phyloP scores from a whole-genome alignment of 2,113 vertebrate genomes.

The human region DNA sequence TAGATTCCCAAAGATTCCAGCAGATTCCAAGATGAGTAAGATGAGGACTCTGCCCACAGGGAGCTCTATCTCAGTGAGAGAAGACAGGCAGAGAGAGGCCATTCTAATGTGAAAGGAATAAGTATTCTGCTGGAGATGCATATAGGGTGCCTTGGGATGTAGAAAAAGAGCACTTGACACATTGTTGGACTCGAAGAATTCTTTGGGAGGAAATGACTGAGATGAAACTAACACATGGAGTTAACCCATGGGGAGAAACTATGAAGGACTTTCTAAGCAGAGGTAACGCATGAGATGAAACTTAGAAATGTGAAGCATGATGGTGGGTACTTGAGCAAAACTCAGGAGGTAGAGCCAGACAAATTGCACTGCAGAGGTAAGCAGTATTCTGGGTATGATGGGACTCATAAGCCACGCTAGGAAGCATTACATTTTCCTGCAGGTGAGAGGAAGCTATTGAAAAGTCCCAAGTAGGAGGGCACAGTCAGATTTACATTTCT shows the following conservation, averaged over 20 bases:
- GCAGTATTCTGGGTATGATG: background rate
- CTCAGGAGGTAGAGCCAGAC: background rate
- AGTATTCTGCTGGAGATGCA: too few species aligned
- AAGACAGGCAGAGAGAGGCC: background rate
- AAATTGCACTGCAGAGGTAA: background rate
- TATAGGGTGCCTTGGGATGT: background rate
- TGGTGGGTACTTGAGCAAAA: background rate
- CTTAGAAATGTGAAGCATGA: background rate
- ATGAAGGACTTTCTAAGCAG: background rate
- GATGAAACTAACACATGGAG: background rate
- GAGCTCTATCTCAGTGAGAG: background rate
- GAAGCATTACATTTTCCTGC: background rate
- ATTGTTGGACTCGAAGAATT: background rate
- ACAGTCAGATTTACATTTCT: background rate
- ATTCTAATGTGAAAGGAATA: too few species aligned
- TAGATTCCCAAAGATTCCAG: background rate
- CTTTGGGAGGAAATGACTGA: background rate
- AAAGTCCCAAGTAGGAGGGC: background rate
- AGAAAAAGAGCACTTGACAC: background rate
- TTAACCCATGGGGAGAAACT: background rate
- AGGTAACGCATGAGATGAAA: background rate
- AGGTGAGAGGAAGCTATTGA: background rate
- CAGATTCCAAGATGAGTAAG: background rate
- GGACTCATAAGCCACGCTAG: background rate
- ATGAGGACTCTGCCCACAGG: background rate